Conservation (phyloP, 2,113 vertebrate genomes). For the Pipra filicauda region DNA sequence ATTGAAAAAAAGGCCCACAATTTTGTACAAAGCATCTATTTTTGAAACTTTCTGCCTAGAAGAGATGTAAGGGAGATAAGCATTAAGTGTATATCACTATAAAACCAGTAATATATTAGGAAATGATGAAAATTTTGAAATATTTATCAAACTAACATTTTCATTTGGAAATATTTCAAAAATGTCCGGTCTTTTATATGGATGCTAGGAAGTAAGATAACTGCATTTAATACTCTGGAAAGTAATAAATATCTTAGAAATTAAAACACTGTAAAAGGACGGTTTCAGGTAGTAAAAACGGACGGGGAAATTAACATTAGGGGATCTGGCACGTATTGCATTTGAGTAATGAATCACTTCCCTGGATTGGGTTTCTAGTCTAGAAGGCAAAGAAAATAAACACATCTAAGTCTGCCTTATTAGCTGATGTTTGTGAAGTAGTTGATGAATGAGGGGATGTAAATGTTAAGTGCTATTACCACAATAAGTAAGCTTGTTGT, state of each 20-base stretch:
- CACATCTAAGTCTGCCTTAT: background rate
- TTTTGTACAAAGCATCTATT: background rate
- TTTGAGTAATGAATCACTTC: constrained; percentile 18
- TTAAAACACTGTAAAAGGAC: background rate
- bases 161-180: background rate
- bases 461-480: background rate
- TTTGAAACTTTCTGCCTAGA: background rate
- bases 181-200: background rate
- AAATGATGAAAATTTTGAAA: background rate
- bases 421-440: background rate
- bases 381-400: constrained; percentile 18
- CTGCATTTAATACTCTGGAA: background rate
- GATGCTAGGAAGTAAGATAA: background rate
- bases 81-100: background rate
- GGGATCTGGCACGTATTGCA: accelerated
- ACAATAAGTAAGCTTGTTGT: background rate
- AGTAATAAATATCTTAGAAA: background rate
- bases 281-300: background rate
- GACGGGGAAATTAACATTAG: background rate
- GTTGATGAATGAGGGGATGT: background rate
- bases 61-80: background rate
- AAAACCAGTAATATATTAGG: background rate
- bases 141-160: background rate
- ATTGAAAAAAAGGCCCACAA: background rate
- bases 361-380: background rate